These are phyloP conservation scores for Clivina fossor DNA, from an alignment of 2,888 invertebrate species.

Conservation along the genomic window DNA sequence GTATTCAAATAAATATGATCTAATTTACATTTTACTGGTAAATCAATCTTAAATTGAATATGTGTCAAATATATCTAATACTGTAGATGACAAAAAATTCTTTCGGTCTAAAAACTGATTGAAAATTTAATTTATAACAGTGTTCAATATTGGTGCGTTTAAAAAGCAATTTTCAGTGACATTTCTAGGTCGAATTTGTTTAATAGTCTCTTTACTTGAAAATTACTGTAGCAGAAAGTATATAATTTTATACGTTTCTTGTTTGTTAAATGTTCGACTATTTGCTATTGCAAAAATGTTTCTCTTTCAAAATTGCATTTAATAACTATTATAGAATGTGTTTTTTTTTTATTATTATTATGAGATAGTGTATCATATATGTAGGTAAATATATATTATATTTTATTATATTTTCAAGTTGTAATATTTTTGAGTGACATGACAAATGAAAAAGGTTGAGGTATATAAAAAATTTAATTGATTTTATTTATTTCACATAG, in stretches of 20 bases:
- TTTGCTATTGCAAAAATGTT: too few relatives aligned
- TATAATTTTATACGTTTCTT: not conserved
- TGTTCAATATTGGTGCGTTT: too few relatives aligned
- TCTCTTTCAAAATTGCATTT: too few relatives aligned
- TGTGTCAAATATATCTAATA: conserved; percentile 12
- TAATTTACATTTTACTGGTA: too few relatives aligned
- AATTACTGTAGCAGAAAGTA: conserved; percentile 8
- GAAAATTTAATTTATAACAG: conserved; percentile 26
- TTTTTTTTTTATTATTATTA: not conserved
- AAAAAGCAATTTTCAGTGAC: conserved; percentile 26
- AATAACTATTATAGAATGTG: not conserved
- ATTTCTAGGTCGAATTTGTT: conserved; percentile 24
- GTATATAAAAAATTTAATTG: not conserved
- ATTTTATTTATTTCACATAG: not conserved
- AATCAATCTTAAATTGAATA: not conserved
- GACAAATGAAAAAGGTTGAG: not conserved
- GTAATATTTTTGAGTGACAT: not conserved
- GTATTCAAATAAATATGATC: too few relatives aligned
- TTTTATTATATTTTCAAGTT: not conserved
- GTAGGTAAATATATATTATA: not conserved
- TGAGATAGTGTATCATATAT: not conserved
- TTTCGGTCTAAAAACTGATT: not conserved
- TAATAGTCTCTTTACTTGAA: conserved; percentile 14
- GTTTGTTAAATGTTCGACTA: not conserved
- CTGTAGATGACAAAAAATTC: conserved; percentile 2